A percentile compares a stretch with the other conserved stretches of the same genome.
Evolutionary conservation across 2,113 vertebrate genomes (phyloP).

Genomic region (Tylochromis polylepis): DNA sequence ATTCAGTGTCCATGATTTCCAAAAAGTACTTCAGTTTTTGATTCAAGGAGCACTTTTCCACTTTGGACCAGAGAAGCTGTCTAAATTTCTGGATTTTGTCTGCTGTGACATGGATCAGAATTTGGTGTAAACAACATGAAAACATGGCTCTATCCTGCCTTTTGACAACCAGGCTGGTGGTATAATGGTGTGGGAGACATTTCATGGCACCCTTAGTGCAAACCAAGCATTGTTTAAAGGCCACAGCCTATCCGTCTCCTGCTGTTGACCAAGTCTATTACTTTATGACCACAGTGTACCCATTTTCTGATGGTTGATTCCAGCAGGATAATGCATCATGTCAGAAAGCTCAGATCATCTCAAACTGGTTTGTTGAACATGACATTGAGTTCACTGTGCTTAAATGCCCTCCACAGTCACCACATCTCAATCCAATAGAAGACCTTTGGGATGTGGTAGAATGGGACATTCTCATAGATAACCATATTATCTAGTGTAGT

Average conservation of each 20-base stretch:
- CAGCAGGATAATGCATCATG: neutral
- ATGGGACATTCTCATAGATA: neutral
- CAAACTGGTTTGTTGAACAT: neutral
- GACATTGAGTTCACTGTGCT: neutral
- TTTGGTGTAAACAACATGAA: neutral
- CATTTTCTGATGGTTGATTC: neutral
- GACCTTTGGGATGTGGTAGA: neutral
- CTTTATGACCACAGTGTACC: too few species aligned
- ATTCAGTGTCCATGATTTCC: neutral
- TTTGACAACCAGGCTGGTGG: too few species aligned
- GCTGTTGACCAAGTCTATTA: too few species aligned
- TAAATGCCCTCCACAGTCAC: neutral
- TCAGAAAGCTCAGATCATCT: neutral
- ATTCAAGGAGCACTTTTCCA: neutral
- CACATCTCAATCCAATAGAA: neutral
- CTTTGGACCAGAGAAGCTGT: neutral
- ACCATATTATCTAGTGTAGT: too few species aligned
- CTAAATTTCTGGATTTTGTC: neutral
- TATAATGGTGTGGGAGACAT: too few species aligned
- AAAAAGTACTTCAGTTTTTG: neutral
- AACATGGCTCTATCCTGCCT: too few species aligned
- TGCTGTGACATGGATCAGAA: neutral
- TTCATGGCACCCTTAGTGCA: too few species aligned
- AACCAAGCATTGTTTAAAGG: too few species aligned
- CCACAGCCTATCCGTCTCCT: too few species aligned